phyloP scores from a whole-genome alignment of 2,888 invertebrate species.

The Limnephilus auricula region DNA sequence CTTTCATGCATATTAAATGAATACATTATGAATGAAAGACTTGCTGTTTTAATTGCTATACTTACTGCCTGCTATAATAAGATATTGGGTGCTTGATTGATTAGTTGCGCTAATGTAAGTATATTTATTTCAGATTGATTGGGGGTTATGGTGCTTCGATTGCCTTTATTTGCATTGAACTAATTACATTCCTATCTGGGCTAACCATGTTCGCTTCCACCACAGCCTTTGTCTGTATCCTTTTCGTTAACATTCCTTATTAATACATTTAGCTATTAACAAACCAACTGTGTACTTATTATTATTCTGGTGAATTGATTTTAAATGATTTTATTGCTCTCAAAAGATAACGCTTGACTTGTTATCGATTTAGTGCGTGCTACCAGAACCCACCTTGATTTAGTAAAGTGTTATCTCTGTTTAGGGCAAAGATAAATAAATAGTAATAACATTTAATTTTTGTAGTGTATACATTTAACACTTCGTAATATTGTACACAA shows the following conservation, averaged over 20 bases:
- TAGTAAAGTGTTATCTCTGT: background rate
- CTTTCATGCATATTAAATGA: background rate
- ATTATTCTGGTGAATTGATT: background rate
- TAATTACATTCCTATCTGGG: conserved; percentile 83
- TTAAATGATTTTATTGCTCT: background rate
- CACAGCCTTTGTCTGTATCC: conserved; percentile 86
- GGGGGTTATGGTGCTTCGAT: conserved; percentile 80
- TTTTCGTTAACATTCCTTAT: conserved; percentile 71
- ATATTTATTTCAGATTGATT: conserved; percentile 77
- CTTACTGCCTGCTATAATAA: background rate
- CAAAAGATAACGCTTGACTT: background rate
- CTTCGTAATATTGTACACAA: too few relatives aligned
- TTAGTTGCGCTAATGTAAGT: conserved; percentile 5
- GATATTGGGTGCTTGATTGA: background rate
- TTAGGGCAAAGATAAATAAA: too few relatives aligned
- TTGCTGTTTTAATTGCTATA: background rate
- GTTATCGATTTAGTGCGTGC: background rate
- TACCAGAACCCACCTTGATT: background rate
- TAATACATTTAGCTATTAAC: background rate
- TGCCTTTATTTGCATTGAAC: conserved; percentile 81
- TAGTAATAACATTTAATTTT: background rate
- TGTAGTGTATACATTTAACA: background rate
- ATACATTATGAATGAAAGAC: background rate
- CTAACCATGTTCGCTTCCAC: conserved; percentile 85
- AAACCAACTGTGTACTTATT: background rate